Evolutionary conservation across 1,140 invertebrate species (phyloP), one percentile per base, ranked within the genome.

Genomic region (Drosophila nannoptera): DNA sequence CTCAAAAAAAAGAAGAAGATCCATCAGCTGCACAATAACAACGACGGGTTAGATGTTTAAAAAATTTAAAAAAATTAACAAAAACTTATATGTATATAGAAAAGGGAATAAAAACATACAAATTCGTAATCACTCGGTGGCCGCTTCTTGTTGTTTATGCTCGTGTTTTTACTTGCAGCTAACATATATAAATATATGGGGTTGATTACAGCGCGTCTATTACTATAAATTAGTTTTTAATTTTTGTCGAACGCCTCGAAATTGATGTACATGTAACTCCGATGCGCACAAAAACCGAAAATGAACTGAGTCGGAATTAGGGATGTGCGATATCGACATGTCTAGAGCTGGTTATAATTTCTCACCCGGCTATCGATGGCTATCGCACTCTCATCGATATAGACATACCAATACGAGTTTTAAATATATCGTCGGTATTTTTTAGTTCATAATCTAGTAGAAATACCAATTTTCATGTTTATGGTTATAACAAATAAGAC

Each of bases 81-180:
- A 54, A 54, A 8, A 42, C 8, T 9, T 43, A 45, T 69, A 56
- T 53, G 43, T 46, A 53, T 8, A 35, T 12, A 16, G 29, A 12
- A 32, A 36, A 55, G 49, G 45, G 52, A 69, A 36, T 40, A 22
- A 69, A 56, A 65, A 69, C 67, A 69, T 69, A 69, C 52, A 78
- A 74, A 75, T 72, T 77, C 67, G 78, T 78, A 78, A 83, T 82
- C 78, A 83, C 78, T 82, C 68, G 52, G 61, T 64, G 31, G 45
- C 38, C 52, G 67, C 45, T 45, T 56, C 36, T 36, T 43, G 43
- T 22, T 49, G n/a, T 14, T 38, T 38, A 22, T 68, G 22, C 36
- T 50, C 52, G 8, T 55, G 12, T 56, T 14, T 43, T 22, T 22
- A 22, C 22, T 22, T 32, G 55, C 48, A 60, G 48, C 54, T 66